These are phyloP conservation scores for Ophioderma brevispina DNA, from an alignment of 35 echinoderm and acorn worm genomes.

Conservation along the genomic window DNA sequence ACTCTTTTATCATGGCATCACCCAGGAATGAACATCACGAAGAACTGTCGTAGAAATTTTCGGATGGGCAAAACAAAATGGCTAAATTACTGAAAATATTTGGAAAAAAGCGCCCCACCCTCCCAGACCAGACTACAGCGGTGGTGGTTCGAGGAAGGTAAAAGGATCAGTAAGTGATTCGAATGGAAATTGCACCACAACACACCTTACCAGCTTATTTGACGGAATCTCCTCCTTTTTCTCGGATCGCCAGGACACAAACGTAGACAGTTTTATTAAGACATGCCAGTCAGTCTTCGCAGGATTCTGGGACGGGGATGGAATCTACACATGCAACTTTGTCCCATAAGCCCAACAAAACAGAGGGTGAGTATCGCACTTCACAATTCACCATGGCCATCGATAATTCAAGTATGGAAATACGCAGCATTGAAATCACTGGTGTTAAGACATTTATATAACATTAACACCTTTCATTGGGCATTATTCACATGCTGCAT, in stretches of 20 bases:
- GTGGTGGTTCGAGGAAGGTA: background rate
- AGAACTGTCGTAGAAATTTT: conserved; percentile 1
- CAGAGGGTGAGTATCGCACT: background rate
- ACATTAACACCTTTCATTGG: no score
- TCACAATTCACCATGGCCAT: no score
- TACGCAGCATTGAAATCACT: no score
- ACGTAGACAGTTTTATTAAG: conserved; percentile 33
- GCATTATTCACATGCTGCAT: no score
- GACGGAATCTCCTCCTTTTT: background rate
- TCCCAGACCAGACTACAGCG: conserved; percentile 26
- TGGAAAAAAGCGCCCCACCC: conserved; percentile 36
- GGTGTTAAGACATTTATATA: no score
- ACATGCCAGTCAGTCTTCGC: conserved; percentile 20
- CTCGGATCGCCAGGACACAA: background rate
- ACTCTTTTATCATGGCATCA: background rate
- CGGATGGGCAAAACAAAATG: background rate
- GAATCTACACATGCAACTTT: background rate
- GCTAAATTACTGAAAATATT: conserved; percentile 24
- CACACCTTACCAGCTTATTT: background rate
- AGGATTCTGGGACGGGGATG: conserved; percentile 20
- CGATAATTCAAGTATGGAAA: no score
- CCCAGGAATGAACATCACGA: conserved; percentile 42
- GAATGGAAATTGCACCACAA: background rate
- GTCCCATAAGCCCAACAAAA: background rate
- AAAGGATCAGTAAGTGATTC: conserved; percentile 34